These are phyloP conservation scores for Malthinus seriepunctatus DNA, from an alignment of 2,888 invertebrate species.

Conservation along the genomic window DNA sequence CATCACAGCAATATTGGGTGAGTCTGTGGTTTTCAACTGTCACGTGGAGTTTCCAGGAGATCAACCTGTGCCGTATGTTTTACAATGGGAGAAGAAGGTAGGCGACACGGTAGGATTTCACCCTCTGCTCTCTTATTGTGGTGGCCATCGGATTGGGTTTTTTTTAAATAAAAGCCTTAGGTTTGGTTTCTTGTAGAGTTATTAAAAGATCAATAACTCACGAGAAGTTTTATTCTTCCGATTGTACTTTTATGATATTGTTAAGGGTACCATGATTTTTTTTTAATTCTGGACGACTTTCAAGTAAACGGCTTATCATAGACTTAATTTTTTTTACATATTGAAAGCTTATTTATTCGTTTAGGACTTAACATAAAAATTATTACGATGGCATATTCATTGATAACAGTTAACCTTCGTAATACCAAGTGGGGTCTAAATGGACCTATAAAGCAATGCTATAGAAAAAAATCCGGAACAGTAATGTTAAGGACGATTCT, in stretches of 20 bases:
- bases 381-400: too few species aligned
- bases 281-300: too few species aligned
- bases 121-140: constrained; percentile 57
- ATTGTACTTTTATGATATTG: constrained; percentile 25
- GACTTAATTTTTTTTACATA: too few species aligned
- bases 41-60: constrained; percentile 96
- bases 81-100: constrained; percentile 99
- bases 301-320: too few species aligned
- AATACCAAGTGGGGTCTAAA: too few species aligned
- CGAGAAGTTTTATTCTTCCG: constrained; percentile 18
- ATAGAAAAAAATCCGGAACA: too few species aligned
- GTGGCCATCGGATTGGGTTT: constrained; percentile 35
- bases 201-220: constrained; percentile 1
- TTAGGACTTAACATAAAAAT: too few species aligned
- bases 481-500: too few species aligned
- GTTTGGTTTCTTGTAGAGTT: constrained; percentile 36
- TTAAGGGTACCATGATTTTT: background rate
- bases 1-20: constrained; percentile 96
- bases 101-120: constrained; percentile 91
- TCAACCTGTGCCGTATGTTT: constrained; percentile 95
- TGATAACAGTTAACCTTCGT: too few species aligned
- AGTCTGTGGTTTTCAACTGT: constrained; percentile 97
- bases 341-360: too few species aligned
- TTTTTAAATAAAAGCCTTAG: constrained; percentile 21
- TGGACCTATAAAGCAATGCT: too few species aligned